A percentile compares a stretch with the other conserved stretches of the same genome.
Evolutionary conservation across 2,797 vertebrate species (phyloP).

Genomic region (Amblyopsis hoosieri): DNA sequence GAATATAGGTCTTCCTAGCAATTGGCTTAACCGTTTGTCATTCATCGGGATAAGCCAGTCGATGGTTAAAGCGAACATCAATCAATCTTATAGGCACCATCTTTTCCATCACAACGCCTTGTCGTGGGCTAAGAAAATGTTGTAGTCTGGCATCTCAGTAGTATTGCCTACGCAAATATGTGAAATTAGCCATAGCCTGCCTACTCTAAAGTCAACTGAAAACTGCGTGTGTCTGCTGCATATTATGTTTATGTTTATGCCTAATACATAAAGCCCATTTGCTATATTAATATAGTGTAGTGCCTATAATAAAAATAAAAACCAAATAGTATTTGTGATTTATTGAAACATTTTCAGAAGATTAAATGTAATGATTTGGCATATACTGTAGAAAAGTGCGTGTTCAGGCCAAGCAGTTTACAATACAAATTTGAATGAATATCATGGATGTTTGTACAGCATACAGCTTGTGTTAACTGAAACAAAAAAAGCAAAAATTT

Average conservation of each 20-base stretch:
- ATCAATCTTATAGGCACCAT: slow-evolving; percentile 57
- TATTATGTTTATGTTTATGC: too few relatives aligned
- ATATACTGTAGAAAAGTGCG: slow-evolving; percentile 60
- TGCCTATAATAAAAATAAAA: too few relatives aligned
- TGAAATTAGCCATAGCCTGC: slow-evolving; percentile 25
- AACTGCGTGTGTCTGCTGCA: too few relatives aligned
- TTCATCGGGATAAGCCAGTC: slow-evolving; percentile 68
- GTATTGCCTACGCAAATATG: slow-evolving; percentile 28
- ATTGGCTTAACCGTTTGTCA: slow-evolving; percentile 75
- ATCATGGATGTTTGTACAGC: neutral
- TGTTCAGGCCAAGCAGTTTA: slow-evolving; percentile 19
- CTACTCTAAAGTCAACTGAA: neutral
- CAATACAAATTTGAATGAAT: slow-evolving; percentile 5
- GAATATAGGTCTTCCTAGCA: slow-evolving; percentile 66
- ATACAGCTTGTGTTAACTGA: neutral
- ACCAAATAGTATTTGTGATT: slow-evolving; percentile 22
- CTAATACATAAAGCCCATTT: too few relatives aligned
- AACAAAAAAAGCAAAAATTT: neutral
- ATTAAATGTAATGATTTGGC: slow-evolving; percentile 52
- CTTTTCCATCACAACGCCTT: slow-evolving; percentile 51
- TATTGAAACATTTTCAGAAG: slow-evolving; percentile 47
- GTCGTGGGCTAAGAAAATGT: slow-evolving; percentile 47
- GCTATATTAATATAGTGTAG: too few relatives aligned
- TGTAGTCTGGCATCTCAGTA: slow-evolving; percentile 46
- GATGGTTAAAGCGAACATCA: slow-evolving; percentile 73